These are phyloP conservation scores for Platynereis dumerilii DNA, from an alignment of 2,888 invertebrate species.

Conservation along the genomic window DNA sequence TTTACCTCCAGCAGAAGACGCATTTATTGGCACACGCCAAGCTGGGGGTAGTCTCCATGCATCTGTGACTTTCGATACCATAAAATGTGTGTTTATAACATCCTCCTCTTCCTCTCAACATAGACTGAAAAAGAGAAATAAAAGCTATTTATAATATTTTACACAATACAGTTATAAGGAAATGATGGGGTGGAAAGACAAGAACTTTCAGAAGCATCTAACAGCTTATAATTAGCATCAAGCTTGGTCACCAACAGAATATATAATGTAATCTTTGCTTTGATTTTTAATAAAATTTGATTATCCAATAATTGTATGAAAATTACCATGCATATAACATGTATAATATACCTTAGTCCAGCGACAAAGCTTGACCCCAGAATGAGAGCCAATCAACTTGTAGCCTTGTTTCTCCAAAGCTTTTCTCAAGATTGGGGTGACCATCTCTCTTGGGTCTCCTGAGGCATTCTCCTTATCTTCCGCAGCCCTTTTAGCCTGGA, in stretches of 20 bases:
- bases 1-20: constrained; percentile 70
- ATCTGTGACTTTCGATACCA: constrained; percentile 70
- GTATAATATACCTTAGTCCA: constrained; percentile 67
- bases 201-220: not conserved
- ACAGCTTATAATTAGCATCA: not conserved
- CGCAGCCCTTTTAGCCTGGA: not conserved
- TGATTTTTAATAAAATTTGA: no score
- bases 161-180: not conserved
- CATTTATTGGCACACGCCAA: constrained; percentile 71
- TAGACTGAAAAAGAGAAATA: constrained; percentile 47
- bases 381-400: constrained; percentile 68
- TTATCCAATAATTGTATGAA: no score
- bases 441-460: constrained; percentile 65
- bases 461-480: not conserved
- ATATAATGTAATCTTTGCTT: no score
- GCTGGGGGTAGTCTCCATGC: constrained; percentile 71
- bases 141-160: not conserved
- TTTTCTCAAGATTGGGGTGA: constrained; percentile 66
- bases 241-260: not conserved
- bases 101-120: constrained; percentile 68
- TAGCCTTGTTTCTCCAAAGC: constrained; percentile 70
- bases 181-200: not conserved
- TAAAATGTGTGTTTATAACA: constrained; percentile 72
- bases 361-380: constrained; percentile 70
- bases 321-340: no score